Evolutionary conservation across 2,113 vertebrate species (phyloP).

Genomic region (Tyrannus savana): DNA sequence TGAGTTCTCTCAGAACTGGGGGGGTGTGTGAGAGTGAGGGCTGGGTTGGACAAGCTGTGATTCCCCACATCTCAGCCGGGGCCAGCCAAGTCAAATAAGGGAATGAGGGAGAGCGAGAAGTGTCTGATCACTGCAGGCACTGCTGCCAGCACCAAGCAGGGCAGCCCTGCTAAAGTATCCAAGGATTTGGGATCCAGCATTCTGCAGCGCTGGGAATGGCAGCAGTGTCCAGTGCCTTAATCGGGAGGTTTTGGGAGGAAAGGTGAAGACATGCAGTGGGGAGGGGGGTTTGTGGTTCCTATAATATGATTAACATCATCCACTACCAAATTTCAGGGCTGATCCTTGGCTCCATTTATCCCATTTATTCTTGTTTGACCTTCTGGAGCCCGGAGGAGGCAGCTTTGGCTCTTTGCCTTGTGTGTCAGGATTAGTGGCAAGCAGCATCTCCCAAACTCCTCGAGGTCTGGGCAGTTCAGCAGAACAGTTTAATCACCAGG

Average conservation of each 20-base stretch:
- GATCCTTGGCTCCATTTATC: neutral
- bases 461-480: neutral
- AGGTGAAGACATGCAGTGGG: neutral
- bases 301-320: neutral
- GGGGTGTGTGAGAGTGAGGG: neutral
- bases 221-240: neutral
- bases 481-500: neutral
- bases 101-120: neutral
- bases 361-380: neutral
- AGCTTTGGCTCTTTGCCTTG: neutral
- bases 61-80: neutral
- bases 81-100: slow-evolving; percentile 47
- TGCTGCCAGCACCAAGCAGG: slow-evolving; percentile 25
- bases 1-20: neutral
- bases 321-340: neutral
- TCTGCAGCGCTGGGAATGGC: neutral
- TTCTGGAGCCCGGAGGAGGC: neutral
- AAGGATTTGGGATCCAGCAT: neutral
- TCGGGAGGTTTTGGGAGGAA: neutral
- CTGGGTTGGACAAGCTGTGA: neutral
- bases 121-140: neutral
- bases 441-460: neutral
- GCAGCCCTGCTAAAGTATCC: neutral
- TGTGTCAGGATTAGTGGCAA: neutral
- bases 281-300: neutral